A percentile compares a stretch with the other conserved stretches of the same genome.
Evolutionary conservation across 2,113 vertebrate genomes (phyloP).

Genomic region (Thomomys bottae): DNA sequence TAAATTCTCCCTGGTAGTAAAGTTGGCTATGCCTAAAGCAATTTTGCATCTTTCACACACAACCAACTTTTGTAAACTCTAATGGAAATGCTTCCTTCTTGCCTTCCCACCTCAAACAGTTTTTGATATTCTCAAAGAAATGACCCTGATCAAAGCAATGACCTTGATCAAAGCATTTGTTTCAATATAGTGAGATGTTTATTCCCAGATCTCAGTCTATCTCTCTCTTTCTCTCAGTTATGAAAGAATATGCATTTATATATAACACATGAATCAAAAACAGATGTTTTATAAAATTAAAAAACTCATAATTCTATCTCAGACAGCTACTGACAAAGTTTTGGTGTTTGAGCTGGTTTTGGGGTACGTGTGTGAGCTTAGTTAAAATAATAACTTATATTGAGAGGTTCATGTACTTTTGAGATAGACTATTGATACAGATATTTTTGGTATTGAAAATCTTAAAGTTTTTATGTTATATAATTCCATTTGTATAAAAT

Average conservation of each 20-base stretch:
- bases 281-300: not conserved
- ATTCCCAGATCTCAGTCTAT: not conserved
- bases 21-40: not conserved
- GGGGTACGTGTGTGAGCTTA: not conserved
- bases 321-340: not conserved
- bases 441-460: not conserved
- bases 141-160: not conserved
- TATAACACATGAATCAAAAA: not conserved
- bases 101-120: not conserved
- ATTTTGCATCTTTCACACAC: not conserved
- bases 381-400: not conserved
- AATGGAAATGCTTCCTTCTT: not conserved
- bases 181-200: not conserved
- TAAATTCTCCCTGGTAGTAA: not conserved
- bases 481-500: not conserved
- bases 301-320: not conserved
- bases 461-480: not conserved
- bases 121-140: not conserved
- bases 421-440: constrained; percentile 6
- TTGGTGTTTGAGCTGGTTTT: not conserved
- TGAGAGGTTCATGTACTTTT: not conserved
- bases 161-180: constrained; percentile 7
- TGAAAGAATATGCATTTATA: not conserved
- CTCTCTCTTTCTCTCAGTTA: not conserved
- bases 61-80: not conserved